A percentile compares a stretch with the other conserved stretches of the same genome.
Evolutionary conservation across 2,888 invertebrate species (phyloP).

Genomic region (Masnerella sp.): DNA sequence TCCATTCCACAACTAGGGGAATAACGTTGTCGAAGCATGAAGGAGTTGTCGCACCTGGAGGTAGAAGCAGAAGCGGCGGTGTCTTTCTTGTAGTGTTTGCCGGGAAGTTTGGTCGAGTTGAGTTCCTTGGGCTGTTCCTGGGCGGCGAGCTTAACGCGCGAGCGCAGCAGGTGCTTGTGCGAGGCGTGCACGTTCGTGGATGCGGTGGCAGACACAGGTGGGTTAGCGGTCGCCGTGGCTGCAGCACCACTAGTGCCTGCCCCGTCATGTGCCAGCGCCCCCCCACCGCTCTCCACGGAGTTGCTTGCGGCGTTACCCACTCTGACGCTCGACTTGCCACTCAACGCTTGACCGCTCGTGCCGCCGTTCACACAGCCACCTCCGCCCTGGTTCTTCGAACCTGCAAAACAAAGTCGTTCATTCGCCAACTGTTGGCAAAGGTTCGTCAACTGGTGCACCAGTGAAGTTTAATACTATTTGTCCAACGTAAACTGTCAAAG

Average conservation of each 20-base stretch:
- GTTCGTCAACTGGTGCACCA: too few relatives aligned
- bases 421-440: too few relatives aligned
- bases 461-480: too few relatives aligned
- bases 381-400: slow-evolving; percentile 67
- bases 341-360: slow-evolving; percentile 74
- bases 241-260: slow-evolving; percentile 75
- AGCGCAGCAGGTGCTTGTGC: slow-evolving; percentile 75
- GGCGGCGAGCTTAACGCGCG: slow-evolving; percentile 71
- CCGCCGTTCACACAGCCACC: slow-evolving; percentile 70
- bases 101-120: slow-evolving; percentile 64
- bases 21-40: too few relatives aligned
- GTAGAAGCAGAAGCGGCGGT: slow-evolving; percentile 83
- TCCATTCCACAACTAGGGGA: too few relatives aligned
- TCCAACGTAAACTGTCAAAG: too few relatives aligned
- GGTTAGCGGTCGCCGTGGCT: slow-evolving; percentile 72
- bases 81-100: slow-evolving; percentile 76
- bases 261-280: slow-evolving; percentile 77
- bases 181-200: slow-evolving; percentile 77
- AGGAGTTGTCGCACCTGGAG: slow-evolving; percentile 80
- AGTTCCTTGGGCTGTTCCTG: slow-evolving; percentile 72
- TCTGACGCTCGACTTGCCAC: slow-evolving; percentile 77
- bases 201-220: slow-evolving; percentile 74
- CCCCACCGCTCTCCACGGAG: slow-evolving; percentile 76
- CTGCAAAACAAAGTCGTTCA: slow-evolving; percentile 38
- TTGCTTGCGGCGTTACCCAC: slow-evolving; percentile 78